Percentiles rank a stretch among this genome's conserved stretches.
phyloP scores from a whole-genome alignment of 92 coral and sea anemone genomes.

The Porites rus region DNA sequence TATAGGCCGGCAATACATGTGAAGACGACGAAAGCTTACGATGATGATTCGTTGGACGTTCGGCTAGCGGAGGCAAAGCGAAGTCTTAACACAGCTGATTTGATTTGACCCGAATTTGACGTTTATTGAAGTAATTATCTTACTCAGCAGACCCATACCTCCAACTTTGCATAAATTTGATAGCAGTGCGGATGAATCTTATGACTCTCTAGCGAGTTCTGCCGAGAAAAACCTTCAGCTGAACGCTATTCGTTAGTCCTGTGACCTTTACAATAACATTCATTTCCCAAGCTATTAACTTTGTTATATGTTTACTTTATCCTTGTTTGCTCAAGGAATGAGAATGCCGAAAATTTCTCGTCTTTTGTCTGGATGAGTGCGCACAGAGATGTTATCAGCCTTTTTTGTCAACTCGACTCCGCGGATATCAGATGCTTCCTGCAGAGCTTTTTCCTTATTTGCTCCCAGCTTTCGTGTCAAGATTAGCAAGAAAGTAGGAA shows the following conservation, averaged over 20 bases:
- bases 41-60: not conserved
- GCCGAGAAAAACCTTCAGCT: not conserved
- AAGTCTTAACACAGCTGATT: not conserved
- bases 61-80: not conserved
- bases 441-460: not conserved
- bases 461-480: not conserved
- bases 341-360: constrained; percentile 30
- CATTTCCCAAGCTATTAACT: not conserved
- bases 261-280: not conserved
- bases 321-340: constrained; percentile 14
- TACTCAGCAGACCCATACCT: not conserved
- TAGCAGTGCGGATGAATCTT: not conserved
- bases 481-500: not conserved
- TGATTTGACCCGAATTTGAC: not conserved
- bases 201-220: not conserved
- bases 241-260: not conserved
- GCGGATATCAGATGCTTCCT: constrained; percentile 21
- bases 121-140: not conserved
- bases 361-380: constrained; percentile 28
- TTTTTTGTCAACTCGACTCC: not conserved
- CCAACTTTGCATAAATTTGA: not conserved
- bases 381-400: constrained; percentile 15
- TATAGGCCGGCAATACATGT: too few relatives aligned
- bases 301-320: constrained; percentile 5
- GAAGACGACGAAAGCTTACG: not conserved